Percentiles rank a stretch among this genome's conserved stretches.
phyloP scores from a whole-genome alignment of 1,140 invertebrate genomes.

The Stratiolaelaps scimitus region DNA sequence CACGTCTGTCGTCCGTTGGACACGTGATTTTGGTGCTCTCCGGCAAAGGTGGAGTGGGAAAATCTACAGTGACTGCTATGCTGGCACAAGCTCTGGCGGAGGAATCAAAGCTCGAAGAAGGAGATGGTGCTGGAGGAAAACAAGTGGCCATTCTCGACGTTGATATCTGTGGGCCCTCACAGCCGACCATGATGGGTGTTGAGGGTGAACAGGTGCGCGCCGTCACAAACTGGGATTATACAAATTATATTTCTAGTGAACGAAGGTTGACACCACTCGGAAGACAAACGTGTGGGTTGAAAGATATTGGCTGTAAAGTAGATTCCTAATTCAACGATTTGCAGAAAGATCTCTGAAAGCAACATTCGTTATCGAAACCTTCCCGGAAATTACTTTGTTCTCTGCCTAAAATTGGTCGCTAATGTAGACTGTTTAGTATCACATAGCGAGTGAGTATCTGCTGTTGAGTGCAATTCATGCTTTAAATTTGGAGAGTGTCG shows the following conservation, averaged over 20 bases:
- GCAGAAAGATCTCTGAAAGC: too few relatives aligned
- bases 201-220: conserved; percentile 46
- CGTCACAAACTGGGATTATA: conserved; percentile 8
- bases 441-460: too few relatives aligned
- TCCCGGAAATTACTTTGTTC: too few relatives aligned
- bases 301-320: too few relatives aligned
- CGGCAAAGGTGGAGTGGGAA: conserved; percentile 95
- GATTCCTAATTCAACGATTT: too few relatives aligned
- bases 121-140: conserved; percentile 41
- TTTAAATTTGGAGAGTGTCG: too few relatives aligned
- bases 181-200: conserved; percentile 49
- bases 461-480: too few relatives aligned
- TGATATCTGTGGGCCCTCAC: conserved; percentile 78
- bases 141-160: conserved; percentile 75
- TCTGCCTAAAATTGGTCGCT: too few relatives aligned
- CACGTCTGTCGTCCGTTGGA: conserved; percentile 61
- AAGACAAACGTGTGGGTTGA: too few relatives aligned
- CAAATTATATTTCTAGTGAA: conserved; percentile 1
- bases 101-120: conserved; percentile 58
- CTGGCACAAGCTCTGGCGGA: conserved; percentile 64
- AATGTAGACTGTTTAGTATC: too few relatives aligned
- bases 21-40: conserved; percentile 82
- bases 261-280: too few relatives aligned
- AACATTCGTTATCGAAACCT: too few relatives aligned
- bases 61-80: conserved; percentile 61